Conservation (phyloP, 2,797 vertebrate genomes). For the Micrastur ruficollis region DNA sequence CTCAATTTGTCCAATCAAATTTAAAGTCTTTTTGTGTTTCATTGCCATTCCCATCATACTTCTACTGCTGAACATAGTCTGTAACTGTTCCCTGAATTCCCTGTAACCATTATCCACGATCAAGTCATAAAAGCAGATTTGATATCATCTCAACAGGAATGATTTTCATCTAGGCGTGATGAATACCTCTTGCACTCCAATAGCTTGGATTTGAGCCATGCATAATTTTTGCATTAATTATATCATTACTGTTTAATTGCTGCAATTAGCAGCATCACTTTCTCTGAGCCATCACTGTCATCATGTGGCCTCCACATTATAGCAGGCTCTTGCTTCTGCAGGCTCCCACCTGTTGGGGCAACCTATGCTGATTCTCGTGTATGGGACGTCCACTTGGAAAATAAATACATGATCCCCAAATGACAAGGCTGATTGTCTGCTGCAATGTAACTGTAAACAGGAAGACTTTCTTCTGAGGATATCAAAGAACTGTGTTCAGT, state of each 20-base stretch:
- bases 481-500: background rate
- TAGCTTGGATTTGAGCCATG: conserved; percentile 32
- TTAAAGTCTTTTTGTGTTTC: background rate
- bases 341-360: background rate
- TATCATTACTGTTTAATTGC: conserved; percentile 59
- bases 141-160: conserved; percentile 7
- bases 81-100: background rate
- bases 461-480: background rate
- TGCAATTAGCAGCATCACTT: conserved; percentile 49
- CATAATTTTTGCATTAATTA: conserved; percentile 56
- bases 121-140: background rate
- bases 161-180: conserved; percentile 26
- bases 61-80: background rate
- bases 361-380: background rate
- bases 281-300: conserved; percentile 43
- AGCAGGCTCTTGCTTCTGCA: background rate
- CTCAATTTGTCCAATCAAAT: background rate
- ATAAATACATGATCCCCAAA: background rate
- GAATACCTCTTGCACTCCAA: conserved; percentile 14
- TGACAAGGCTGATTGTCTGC: background rate
- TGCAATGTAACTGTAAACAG: background rate
- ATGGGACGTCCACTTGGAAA: background rate
- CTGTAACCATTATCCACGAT: background rate
- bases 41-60: background rate
- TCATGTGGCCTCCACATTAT: background rate